These are phyloP conservation scores for Pantelozetes paolii DNA, from an alignment of 2,888 invertebrate species.

Conservation along the genomic window DNA sequence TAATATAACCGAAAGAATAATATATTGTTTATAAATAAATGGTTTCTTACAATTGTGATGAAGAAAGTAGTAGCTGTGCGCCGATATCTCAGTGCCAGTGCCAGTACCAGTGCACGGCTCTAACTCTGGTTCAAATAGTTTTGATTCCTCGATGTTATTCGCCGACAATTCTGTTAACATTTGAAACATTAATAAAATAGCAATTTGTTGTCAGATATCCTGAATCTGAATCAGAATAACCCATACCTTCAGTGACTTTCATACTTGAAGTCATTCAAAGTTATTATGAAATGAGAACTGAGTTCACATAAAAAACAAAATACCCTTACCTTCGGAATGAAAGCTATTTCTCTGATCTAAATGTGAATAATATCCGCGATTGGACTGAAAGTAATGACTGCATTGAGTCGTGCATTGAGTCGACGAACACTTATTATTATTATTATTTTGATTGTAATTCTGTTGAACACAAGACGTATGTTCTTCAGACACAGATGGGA, in stretches of 20 bases:
- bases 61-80: conserved; percentile 3
- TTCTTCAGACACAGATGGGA: conserved; percentile 30
- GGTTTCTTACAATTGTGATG: conserved; percentile 23
- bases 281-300: not conserved
- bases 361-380: conserved; percentile 1
- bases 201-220: too few species aligned
- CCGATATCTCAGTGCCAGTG: not conserved
- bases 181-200: not conserved
- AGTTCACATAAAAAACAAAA: not conserved
- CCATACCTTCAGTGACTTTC: conserved; percentile 30
- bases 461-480: conserved; percentile 20
- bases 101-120: not conserved
- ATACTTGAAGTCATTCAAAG: not conserved
- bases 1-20: too few species aligned
- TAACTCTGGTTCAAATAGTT: not conserved
- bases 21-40: not conserved
- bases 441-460: conserved; percentile 32
- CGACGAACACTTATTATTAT: conserved; percentile 30
- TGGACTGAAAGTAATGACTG: conserved; percentile 28
- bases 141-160: conserved; percentile 10
- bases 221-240: not conserved
- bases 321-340: conserved; percentile 17
- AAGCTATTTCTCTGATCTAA: conserved; percentile 3
- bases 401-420: conserved; percentile 25
- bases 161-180: not conserved